phyloP scores from a whole-genome alignment of 2,888 invertebrate genomes.

The Anaspis maculata region DNA sequence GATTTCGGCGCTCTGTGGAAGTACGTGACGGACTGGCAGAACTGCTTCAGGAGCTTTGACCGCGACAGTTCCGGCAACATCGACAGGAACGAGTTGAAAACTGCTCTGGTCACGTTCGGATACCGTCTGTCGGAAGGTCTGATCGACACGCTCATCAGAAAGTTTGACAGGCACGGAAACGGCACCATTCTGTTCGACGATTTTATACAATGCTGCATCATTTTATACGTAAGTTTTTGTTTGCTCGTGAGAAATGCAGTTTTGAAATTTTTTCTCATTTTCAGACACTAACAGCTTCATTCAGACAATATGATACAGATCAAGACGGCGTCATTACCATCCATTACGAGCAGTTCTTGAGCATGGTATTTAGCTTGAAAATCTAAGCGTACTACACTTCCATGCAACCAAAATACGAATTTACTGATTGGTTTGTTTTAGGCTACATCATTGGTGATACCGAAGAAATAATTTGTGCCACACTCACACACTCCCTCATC shows the following conservation, averaged over 20 bases:
- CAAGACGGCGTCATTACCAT: conserved; percentile 93
- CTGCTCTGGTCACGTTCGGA: conserved; percentile 84
- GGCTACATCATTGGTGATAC: conserved; percentile 14
- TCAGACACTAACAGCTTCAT: conserved; percentile 83
- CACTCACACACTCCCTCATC: too few relatives aligned
- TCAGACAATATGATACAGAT: conserved; percentile 82
- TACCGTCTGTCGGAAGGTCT: conserved; percentile 78
- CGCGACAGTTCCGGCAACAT: conserved; percentile 89
- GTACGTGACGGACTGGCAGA: conserved; percentile 97
- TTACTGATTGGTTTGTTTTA: conserved; percentile 6
- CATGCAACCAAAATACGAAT: conserved; percentile 2
- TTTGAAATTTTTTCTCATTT: too few relatives aligned
- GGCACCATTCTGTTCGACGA: conserved; percentile 95
- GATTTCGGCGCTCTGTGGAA: conserved; percentile 97
- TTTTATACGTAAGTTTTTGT: conserved; percentile 71
- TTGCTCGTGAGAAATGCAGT: too few relatives aligned
- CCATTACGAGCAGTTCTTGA: conserved; percentile 91
- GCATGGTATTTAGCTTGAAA: conserved; percentile 80
- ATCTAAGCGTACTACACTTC: conserved; percentile 41
- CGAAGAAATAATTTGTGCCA: too few relatives aligned
- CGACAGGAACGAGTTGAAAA: conserved; percentile 81
- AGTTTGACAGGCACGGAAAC: conserved; percentile 88
- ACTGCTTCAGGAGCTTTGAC: conserved; percentile 90
- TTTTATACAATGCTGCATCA: conserved; percentile 94
- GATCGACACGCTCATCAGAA: conserved; percentile 71